Conservation (phyloP, 1,140 invertebrate species). For the Palaemon carinicauda region DNA sequence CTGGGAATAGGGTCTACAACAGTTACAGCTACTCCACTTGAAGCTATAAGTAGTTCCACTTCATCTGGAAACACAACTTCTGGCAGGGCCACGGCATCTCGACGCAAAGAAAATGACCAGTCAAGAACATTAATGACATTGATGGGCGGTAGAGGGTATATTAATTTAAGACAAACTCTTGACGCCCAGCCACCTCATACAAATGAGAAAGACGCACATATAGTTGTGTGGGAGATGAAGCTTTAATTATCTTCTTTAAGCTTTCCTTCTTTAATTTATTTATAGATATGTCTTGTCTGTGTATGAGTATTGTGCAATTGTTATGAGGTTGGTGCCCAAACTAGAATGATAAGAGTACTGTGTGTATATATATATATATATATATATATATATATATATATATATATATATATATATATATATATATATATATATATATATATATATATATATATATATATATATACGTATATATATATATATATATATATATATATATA, state of each 20-base stretch:
- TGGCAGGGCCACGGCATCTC: constrained; percentile 10
- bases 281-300: constrained; percentile 12
- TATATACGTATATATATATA: too few relatives aligned
- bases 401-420: too few relatives aligned
- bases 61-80: constrained; percentile 13
- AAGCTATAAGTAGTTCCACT: constrained; percentile 60
- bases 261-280: constrained; percentile 26
- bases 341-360: too few relatives aligned
- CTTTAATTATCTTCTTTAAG: constrained; percentile 68
- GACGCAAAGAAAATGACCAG: constrained; percentile 63
- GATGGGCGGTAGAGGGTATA: constrained; percentile 87
- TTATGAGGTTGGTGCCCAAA: constrained; percentile 35
- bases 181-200: constrained; percentile 68
- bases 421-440: too few relatives aligned
- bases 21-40: constrained; percentile 73
- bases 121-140: constrained; percentile 83
- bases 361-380: neutral
- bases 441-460: too few relatives aligned
- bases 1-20: constrained; percentile 45
- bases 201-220: constrained; percentile 82
- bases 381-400: too few relatives aligned
- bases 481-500: too few relatives aligned
- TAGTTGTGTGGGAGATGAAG: constrained; percentile 90
- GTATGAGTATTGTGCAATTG: constrained; percentile 38
- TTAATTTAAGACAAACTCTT: constrained; percentile 75